Percentiles rank a stretch among this genome's conserved stretches.
Conservation (phyloP, 2,888 invertebrate genomes). For the Macrosoma leucophasiata region DNA sequence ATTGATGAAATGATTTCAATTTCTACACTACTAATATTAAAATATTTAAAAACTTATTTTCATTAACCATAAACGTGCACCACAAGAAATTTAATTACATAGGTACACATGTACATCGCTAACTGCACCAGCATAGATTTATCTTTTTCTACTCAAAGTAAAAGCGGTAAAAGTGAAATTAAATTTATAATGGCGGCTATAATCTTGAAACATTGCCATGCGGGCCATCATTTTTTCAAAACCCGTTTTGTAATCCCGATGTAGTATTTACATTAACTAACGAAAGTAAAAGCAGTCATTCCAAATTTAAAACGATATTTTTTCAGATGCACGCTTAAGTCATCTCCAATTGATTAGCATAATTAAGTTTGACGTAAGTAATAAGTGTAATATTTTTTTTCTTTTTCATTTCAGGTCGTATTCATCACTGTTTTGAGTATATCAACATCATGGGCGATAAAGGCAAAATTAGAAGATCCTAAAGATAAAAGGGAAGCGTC, state of each 20-base stretch:
- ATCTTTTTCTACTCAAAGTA: conserved; percentile 46
- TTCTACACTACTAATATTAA: too few species aligned
- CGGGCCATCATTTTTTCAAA: conserved; percentile 46
- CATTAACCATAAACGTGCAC: too few species aligned
- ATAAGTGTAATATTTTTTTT: conserved; percentile 20
- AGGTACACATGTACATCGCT: conserved; percentile 16
- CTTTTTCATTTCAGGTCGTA: conserved; percentile 51
- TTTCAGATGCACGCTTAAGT: too few species aligned
- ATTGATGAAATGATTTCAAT: too few species aligned
- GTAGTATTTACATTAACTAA: conserved; percentile 35
- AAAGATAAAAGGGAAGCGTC: conserved; percentile 64
- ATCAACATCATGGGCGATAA: conserved; percentile 51
- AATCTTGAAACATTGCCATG: conserved; percentile 57
- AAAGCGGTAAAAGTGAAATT: conserved; percentile 70
- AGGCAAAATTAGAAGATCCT: conserved; percentile 46
- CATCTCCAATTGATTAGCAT: too few species aligned
- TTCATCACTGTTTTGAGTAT: conserved; percentile 53
- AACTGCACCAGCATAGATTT: conserved; percentile 16
- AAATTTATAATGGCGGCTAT: conserved; percentile 56
- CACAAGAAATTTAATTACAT: too few species aligned
- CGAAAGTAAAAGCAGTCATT: conserved; percentile 39
- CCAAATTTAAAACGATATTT: too few species aligned
- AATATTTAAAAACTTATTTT: too few species aligned
- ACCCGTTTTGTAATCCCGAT: conserved; percentile 35
- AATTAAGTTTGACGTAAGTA: too few species aligned